Percentiles rank a stretch among this genome's conserved stretches.
phyloP scores from a whole-genome alignment of 2,888 invertebrate genomes.

The Prosopocoilus inquinatus region DNA sequence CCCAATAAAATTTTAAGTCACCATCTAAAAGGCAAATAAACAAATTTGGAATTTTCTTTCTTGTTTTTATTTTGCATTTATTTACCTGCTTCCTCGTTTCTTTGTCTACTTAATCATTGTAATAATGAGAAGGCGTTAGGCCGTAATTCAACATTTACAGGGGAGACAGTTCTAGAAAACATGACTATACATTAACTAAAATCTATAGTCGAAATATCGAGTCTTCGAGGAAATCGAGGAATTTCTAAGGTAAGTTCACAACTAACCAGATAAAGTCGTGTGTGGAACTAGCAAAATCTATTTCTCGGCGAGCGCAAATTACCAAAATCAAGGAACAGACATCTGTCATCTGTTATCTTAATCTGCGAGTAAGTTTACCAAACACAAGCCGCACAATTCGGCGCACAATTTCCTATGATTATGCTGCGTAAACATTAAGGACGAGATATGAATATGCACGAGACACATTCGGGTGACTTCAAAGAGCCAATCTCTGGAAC shows the following conservation, averaged over 20 bases:
- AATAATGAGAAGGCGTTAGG: too few relatives aligned
- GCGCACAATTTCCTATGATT: conserved; percentile 23
- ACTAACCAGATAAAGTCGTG: neutral
- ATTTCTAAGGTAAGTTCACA: neutral
- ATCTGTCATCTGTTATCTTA: conserved; percentile 11
- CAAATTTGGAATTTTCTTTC: too few relatives aligned
- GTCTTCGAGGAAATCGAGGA: neutral
- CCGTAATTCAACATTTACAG: too few relatives aligned
- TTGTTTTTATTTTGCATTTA: too few relatives aligned
- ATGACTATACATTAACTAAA: too few relatives aligned
- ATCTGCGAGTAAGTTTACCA: conserved; percentile 9
- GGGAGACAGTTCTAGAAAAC: too few relatives aligned
- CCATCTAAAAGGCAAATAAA: too few relatives aligned
- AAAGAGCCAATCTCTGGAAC: conserved; percentile 21
- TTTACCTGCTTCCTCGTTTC: too few relatives aligned
- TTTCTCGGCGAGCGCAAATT: neutral
- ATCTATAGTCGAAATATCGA: too few relatives aligned
- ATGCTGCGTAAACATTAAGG: conserved; percentile 24
- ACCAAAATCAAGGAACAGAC: neutral
- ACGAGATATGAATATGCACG: conserved; percentile 25
- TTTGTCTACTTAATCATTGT: too few relatives aligned
- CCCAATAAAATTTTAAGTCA: too few relatives aligned
- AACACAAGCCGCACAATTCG: conserved; percentile 18
- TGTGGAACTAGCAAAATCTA: neutral
- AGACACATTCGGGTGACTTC: conserved; percentile 19